phyloP scores from a whole-genome alignment of 2,113 vertebrate species.

The Physeter macrocephalus region DNA sequence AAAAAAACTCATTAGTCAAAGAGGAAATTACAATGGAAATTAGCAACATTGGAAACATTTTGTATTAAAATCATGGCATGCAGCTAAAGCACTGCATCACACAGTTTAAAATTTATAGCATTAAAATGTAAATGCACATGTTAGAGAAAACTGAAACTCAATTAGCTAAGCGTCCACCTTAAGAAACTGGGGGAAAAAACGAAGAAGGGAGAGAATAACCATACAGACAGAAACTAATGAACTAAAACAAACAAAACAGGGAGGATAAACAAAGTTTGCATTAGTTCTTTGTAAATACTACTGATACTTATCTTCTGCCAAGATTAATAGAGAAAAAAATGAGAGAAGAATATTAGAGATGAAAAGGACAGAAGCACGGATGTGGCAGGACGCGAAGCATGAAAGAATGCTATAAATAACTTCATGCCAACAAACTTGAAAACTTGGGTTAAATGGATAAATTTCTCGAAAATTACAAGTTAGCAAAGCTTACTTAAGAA shows the following conservation, averaged over 20 bases:
- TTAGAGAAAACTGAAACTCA: not conserved
- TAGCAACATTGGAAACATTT: not conserved
- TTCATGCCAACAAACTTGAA: slow-evolving; percentile 38
- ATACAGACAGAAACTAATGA: slow-evolving; percentile 2
- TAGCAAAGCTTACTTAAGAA: slow-evolving; percentile 29
- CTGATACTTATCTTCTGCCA: not conserved
- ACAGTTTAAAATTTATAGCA: not conserved
- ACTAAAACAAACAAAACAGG: not conserved
- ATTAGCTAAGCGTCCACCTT: not conserved
- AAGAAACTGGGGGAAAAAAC: not conserved
- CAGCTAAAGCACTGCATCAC: not conserved
- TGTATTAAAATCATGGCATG: not conserved
- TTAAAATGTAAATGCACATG: not conserved
- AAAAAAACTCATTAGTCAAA: not conserved
- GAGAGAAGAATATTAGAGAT: not conserved
- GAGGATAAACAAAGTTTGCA: not conserved
- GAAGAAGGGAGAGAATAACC: not conserved
- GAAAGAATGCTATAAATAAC: slow-evolving; percentile 42
- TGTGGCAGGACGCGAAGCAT: not conserved
- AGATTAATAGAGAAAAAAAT: not conserved
- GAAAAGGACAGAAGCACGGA: not conserved
- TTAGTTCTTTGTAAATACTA: not conserved
- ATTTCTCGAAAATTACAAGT: slow-evolving; percentile 53
- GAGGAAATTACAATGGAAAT: not conserved
- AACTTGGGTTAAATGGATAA: slow-evolving; percentile 23